These are phyloP conservation scores for Folsomia manolachei DNA, from an alignment of 2,888 invertebrate species.

Conservation along the genomic window DNA sequence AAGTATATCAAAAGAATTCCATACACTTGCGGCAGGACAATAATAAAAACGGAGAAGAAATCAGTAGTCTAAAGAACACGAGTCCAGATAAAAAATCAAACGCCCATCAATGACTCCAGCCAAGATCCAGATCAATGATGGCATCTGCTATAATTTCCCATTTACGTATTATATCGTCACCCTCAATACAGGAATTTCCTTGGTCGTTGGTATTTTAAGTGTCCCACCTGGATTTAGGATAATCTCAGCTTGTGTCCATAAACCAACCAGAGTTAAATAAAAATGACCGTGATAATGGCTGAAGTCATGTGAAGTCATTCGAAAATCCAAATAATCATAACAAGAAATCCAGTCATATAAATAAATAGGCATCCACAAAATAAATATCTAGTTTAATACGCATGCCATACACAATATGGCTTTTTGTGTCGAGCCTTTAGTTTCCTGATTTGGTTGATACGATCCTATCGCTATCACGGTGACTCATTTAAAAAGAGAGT, in stretches of 20 bases:
- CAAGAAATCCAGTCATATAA: no score
- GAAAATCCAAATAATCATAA: no score
- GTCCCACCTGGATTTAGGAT: constrained; percentile 12
- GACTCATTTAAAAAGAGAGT: constrained; percentile 25
- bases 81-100: not conserved
- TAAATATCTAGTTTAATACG: no score
- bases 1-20: no score
- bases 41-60: no score
- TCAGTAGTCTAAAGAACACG: no score
- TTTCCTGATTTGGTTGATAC: not conserved
- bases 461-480: constrained; percentile 12
- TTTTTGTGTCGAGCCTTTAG: no score
- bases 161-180: constrained; percentile 1
- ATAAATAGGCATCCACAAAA: no score
- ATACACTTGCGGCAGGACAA: no score
- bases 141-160: not conserved
- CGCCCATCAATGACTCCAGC: not conserved
- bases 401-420: no score
- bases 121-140: not conserved
- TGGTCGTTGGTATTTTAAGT: not conserved
- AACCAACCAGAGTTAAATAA: constrained; percentile 3
- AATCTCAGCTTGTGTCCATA: constrained; percentile 14
- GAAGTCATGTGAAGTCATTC: not conserved
- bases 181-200: not conserved
- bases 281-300: not conserved